Base-by-base conservation (phyloP, 2,113 vertebrate species). In the Colinus virginianus region DNA sequence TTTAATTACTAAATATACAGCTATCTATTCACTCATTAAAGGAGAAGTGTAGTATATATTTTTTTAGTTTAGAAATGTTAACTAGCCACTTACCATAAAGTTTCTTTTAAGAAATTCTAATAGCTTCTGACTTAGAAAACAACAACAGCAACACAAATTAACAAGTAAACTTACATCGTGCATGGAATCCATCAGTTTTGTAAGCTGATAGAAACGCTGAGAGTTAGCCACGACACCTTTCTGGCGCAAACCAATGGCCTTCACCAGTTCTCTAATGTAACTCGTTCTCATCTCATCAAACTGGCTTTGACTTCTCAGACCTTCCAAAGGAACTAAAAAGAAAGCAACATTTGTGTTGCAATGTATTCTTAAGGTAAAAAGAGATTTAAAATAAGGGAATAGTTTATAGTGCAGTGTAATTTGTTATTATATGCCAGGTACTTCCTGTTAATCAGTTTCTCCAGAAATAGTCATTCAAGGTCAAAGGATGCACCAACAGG, bases 271-370 rank as follows among this genome's bases (percentile, higher is more conserved):
- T 63, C 98, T 98, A 85, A 99, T 98, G 97, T 99, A 99, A 95
- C 96, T 99, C 23, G 99, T 98, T 93, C 99, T 98, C 99, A 99
- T 99, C 87, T 99, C 99, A 78, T 99, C 99, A 96, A 99, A 99
- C 26, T 98, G 98, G 43, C 78, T 97, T 96, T 99, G 99, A 94
- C 98, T 99, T 96, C 98, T 98, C 38, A 99, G 97, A 79, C 99
- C 99, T 97, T 99, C 99, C 88, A 99, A 96, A 87, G 99, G 99
- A 97, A 99, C 99, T 99, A 68, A 62, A 93, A 79, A 83, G 64
- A 96, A 46, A 48, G 69, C 14, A 89, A 78, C 25, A 83, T 2
- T 62, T 58, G 2, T 16, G 21, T 71, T 85, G 70, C 11, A 22
- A 74, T 80, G 89, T 88, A 78, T 51, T 85, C 43, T 58, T 40